Percentiles rank a stretch among this genome's conserved stretches.
phyloP scores from a whole-genome alignment of 2,113 vertebrate species.

The Onychostruthus taczanowskii region DNA sequence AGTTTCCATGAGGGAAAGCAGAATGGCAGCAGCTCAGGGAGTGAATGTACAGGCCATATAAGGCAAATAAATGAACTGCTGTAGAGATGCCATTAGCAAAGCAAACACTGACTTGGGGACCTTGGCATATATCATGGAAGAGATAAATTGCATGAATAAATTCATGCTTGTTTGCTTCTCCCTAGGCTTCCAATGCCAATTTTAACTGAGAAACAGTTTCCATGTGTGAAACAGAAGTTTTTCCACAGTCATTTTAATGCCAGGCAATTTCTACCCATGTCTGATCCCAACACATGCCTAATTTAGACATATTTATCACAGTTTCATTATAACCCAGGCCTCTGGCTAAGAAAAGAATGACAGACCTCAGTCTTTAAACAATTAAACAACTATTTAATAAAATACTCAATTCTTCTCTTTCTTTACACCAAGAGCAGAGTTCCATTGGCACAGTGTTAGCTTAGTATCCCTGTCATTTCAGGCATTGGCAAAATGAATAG shows the following conservation, averaged over 20 bases:
- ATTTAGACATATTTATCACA: conserved; percentile 19
- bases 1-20: conserved; percentile 4
- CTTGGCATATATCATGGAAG: conserved; percentile 26
- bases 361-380: neutral
- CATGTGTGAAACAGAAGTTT: conserved; percentile 23
- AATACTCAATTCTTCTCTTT: neutral
- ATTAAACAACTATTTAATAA: neutral
- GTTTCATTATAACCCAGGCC: neutral
- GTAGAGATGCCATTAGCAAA: conserved; percentile 39
- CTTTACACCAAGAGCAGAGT: neutral
- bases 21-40: conserved; percentile 33
- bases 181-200: neutral
- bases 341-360: neutral
- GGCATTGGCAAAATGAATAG: neutral
- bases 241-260: conserved; percentile 5
- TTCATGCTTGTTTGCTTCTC: neutral
- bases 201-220: conserved; percentile 19
- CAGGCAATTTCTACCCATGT: neutral
- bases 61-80: conserved; percentile 45
- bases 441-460: neutral
- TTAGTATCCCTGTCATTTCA: neutral
- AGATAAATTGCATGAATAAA: conserved; percentile 46
- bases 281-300: neutral
- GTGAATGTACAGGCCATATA: conserved; percentile 48
- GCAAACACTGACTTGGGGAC: conserved; percentile 38